Evolutionary conservation across 2,113 vertebrate species (phyloP), one percentile per base, ranked within the genome.

Genomic region (Leuciscus idus): DNA sequence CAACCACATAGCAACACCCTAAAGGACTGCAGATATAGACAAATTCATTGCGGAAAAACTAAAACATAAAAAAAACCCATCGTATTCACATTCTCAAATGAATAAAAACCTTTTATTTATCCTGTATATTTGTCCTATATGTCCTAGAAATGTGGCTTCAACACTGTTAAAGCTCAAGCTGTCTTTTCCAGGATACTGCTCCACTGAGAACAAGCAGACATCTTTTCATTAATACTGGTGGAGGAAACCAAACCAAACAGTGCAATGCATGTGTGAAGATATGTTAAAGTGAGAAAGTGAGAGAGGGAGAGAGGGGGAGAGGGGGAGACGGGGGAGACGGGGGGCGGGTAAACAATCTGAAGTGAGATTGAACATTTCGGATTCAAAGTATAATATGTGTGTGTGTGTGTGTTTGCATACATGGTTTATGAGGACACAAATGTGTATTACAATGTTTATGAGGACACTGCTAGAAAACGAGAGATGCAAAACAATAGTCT

Each of bases 31-130:
- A 17, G 7, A 19, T 72, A 36, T 19, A 5, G 19, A 70, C 15
- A 70, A 64, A 64, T 17, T 13, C 6, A 64, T 15, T 64, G 62
- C 5, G 0, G 62, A 68, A 36, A 12, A 15, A 50, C 48, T 15
- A 59, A 13, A 28, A 12, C 7, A 36, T 21, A 36, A 33, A 19
- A 36, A 21, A 36, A 10, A 70, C 8, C 10, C 26, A 30, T 21
- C 4, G 11, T 33, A 77, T 77, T 77, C 17, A 84, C 62, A 84
- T 57, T 73, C 72, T 64, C 59, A 83, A 80, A 85, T 87, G 78
- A 87, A 90, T 87, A 81, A 80, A 87, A 85, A 84, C 81, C 39
- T 84, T 76, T 79, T 81, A 85, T 85, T 88, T 87, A 88, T 88
- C 48, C 62, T 52, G 48, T 15, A 62, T 70, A 36, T 84, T 80